Evolutionary conservation across 2,113 vertebrate species (phyloP).

Genomic region (Lycaon pictus): DNA sequence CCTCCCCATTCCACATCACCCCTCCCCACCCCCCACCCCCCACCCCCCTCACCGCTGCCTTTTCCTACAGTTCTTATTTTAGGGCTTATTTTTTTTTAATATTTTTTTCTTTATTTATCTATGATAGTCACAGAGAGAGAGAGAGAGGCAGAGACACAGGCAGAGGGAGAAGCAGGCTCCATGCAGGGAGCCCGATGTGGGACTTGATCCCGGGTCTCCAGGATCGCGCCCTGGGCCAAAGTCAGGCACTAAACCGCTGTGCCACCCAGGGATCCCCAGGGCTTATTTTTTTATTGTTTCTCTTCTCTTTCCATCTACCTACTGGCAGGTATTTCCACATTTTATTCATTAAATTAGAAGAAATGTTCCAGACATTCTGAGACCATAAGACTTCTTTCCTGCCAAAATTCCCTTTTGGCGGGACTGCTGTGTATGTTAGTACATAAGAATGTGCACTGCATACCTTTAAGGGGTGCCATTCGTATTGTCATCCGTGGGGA

Average conservation of each 20-base stretch:
- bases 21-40: too few species aligned
- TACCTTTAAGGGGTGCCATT: not conserved
- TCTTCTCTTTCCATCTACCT: not conserved
- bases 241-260: too few species aligned
- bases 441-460: not conserved
- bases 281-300: not conserved
- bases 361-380: slow-evolving; percentile 27
- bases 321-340: not conserved
- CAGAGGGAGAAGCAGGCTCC: too few species aligned
- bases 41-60: not conserved
- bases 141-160: too few species aligned
- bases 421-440: not conserved
- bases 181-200: too few species aligned
- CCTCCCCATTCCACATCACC: not conserved
- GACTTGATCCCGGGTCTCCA: too few species aligned
- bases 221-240: too few species aligned
- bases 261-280: not conserved
- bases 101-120: too few species aligned
- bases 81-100: not conserved
- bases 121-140: too few species aligned
- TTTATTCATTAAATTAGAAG: slow-evolving; percentile 25
- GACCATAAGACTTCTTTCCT: not conserved
- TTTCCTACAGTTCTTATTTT: not conserved
- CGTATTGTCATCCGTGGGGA: not conserved
- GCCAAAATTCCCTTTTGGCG: slow-evolving; percentile 5